phyloP scores from a whole-genome alignment of 2,113 vertebrate species.

The Anser brachyrhynchus region DNA sequence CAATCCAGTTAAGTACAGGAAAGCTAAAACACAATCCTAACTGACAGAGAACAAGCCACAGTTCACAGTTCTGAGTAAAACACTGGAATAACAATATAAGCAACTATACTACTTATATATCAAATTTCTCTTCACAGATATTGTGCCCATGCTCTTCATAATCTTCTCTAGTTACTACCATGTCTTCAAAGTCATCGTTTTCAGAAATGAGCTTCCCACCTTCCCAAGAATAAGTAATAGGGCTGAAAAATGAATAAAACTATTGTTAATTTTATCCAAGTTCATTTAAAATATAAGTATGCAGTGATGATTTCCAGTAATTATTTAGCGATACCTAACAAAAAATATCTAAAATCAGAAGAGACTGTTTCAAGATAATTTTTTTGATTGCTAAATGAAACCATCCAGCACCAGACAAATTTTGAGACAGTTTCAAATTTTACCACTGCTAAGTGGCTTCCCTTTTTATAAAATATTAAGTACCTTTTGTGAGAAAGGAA shows the following conservation, averaged over 20 bases:
- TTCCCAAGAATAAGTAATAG: constrained; percentile 94
- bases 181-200: constrained; percentile 94
- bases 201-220: constrained; percentile 94
- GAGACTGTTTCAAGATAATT: neutral
- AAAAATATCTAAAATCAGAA: neutral
- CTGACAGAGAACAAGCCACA: constrained; percentile 10
- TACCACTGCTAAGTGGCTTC: neutral
- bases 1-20: constrained; percentile 47
- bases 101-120: constrained; percentile 81
- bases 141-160: constrained; percentile 97
- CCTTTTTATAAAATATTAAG: neutral
- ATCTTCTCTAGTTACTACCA: constrained; percentile 95
- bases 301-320: neutral
- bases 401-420: neutral
- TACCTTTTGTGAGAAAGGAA: neutral
- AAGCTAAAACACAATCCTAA: constrained; percentile 57
- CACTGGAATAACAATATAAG: neutral
- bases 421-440: neutral
- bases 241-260: constrained; percentile 77
- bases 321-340: neutral
- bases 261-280: neutral
- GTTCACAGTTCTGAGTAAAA: constrained; percentile 9
- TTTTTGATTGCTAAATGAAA: neutral
- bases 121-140: constrained; percentile 97
- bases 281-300: neutral